A percentile compares a stretch with the other conserved stretches of the same genome.
Conservation (phyloP, 2,888 invertebrate species). For the Xestoiulus laeticollis region DNA sequence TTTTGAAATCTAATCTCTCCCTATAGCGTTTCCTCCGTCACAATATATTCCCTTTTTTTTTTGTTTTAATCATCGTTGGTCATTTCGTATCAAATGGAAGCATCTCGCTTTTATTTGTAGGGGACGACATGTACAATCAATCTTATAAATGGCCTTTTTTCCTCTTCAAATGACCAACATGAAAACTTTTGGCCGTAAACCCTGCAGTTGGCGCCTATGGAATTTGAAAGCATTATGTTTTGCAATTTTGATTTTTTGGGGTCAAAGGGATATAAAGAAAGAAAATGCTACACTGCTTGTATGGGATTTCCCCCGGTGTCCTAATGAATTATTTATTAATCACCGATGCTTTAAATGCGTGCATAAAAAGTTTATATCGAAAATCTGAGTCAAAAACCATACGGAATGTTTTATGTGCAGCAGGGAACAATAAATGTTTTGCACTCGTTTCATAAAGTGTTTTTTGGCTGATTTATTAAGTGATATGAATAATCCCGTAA, state of each 20-base stretch:
- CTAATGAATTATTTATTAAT: constrained; percentile 33
- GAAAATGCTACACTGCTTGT: too few species aligned
- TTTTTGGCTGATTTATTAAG: constrained; percentile 8
- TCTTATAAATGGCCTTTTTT: constrained; percentile 27
- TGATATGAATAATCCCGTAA: neutral
- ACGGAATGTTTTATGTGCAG: neutral
- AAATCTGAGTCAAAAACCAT: neutral
- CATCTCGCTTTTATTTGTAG: constrained; percentile 10
- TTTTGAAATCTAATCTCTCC: constrained; percentile 37
- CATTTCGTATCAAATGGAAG: neutral
- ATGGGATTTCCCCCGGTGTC: too few species aligned
- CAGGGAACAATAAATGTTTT: neutral
- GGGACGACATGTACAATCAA: constrained; percentile 14
- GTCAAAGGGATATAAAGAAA: neutral
- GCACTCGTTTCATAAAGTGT: neutral
- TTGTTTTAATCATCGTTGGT: constrained; percentile 37
- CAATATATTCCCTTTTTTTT: constrained; percentile 12
- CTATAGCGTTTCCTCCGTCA: neutral
- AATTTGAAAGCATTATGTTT: neutral
- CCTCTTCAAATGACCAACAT: constrained; percentile 13
- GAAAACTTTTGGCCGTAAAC: constrained; percentile 20
- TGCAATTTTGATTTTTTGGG: neutral
- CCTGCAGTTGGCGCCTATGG: neutral
- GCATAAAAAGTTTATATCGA: neutral
- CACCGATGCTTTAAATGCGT: neutral